Conservation (phyloP, 2,888 invertebrate genomes). For the Leptarthrus brevirostris region DNA sequence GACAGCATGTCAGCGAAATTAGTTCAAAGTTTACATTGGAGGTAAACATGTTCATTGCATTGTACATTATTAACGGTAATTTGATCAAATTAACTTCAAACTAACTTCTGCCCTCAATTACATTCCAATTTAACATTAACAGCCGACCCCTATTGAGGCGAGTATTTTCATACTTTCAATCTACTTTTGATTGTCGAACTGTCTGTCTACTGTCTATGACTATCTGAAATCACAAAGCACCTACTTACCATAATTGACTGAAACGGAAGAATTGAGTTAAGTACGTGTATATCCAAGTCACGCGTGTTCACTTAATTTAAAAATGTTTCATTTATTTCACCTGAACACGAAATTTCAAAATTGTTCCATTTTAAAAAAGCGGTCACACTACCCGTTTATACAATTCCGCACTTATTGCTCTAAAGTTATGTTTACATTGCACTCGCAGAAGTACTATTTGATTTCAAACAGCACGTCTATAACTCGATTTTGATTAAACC, state of each 20-base stretch:
- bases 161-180: background rate
- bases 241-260: slow-evolving; percentile 16
- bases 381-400: background rate
- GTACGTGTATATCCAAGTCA: background rate
- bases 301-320: background rate
- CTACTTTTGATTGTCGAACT: background rate
- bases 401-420: background rate
- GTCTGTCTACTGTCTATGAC: background rate
- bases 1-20: slow-evolving; percentile 7
- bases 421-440: slow-evolving; percentile 4
- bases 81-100: slow-evolving; percentile 20
- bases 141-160: background rate
- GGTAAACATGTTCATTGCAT: background rate
- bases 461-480: background rate
- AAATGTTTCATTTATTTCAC: too few relatives aligned
- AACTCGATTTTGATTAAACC: background rate
- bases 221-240: background rate
- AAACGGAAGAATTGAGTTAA: background rate
- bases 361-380: background rate
- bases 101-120: slow-evolving; percentile 1
- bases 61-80: slow-evolving; percentile 28
- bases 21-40: background rate
- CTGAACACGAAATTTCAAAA: background rate
- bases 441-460: background rate
- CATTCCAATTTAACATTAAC: background rate